phyloP scores from a whole-genome alignment of 2,888 invertebrate genomes.

The Xiphydria camelus region DNA sequence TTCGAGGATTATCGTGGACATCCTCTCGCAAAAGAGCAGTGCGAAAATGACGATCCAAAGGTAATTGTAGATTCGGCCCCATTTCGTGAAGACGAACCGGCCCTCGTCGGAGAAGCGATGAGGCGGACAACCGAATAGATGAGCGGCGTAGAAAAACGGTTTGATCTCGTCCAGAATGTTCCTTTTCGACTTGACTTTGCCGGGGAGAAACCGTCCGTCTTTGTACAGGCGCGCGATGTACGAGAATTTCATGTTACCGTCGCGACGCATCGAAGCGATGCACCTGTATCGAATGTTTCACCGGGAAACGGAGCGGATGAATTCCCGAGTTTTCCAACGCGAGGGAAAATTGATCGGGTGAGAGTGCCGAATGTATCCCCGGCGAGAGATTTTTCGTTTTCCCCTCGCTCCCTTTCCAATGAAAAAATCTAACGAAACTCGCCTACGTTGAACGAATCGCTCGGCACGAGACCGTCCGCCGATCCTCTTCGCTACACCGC shows the following conservation, averaged over 20 bases:
- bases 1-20: slow-evolving; percentile 22
- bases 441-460: too few species aligned
- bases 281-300: too few species aligned
- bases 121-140: slow-evolving; percentile 29
- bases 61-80: slow-evolving; percentile 24
- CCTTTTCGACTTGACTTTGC: not conserved
- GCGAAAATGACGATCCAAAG: slow-evolving; percentile 19
- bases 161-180: slow-evolving; percentile 30
- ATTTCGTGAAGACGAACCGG: slow-evolving; percentile 25
- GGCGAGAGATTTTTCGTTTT: too few species aligned
- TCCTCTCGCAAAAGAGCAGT: slow-evolving; percentile 7
- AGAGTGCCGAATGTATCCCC: too few species aligned
- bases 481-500: too few species aligned
- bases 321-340: slow-evolving; percentile 11
- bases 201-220: slow-evolving; percentile 1
- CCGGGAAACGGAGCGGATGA: too few species aligned
- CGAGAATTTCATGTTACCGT: slow-evolving; percentile 9
- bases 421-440: too few species aligned
- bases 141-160: slow-evolving; percentile 26
- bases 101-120: slow-evolving; percentile 24
- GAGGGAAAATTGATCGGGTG: slow-evolving; percentile 12
- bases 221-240: too few species aligned
- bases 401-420: too few species aligned
- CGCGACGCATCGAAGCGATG: slow-evolving; percentile 5
- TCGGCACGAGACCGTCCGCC: too few species aligned